A percentile compares a stretch with the other conserved stretches of the same genome.
Evolutionary conservation across 2,888 invertebrate genomes (phyloP).

Genomic region (Cinara cedri): DNA sequence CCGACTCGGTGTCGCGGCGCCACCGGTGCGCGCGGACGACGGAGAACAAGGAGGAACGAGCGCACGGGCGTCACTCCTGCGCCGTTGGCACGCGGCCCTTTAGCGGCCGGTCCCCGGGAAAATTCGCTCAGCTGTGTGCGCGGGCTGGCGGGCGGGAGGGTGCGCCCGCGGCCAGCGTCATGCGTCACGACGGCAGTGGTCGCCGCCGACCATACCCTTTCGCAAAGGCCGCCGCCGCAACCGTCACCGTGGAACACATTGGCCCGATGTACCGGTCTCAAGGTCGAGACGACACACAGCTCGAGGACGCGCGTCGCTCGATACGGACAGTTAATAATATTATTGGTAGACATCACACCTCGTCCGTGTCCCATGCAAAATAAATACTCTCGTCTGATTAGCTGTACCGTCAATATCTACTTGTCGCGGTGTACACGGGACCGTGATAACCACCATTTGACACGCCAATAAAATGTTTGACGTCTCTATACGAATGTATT

Average conservation of each 20-base stretch:
- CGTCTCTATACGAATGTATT: no score
- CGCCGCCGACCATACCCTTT: conserved; percentile 37
- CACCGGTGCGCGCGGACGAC: not conserved
- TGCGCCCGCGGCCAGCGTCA: not conserved
- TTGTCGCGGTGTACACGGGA: no score
- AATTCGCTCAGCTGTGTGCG: conserved; percentile 23
- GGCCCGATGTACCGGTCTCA: not conserved
- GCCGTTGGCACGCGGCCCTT: conserved; percentile 43
- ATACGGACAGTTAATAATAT: not conserved
- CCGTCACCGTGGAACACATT: not conserved
- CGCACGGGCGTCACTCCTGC: conserved; percentile 22
- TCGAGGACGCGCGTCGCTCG: not conserved
- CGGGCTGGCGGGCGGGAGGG: not conserved
- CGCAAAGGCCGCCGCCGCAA: conserved; percentile 17
- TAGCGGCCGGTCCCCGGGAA: conserved; percentile 41
- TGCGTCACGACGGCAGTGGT: not conserved
- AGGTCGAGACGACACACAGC: not conserved
- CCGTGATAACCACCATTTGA: no score
- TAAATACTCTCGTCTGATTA: no score
- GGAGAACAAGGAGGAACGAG: not conserved
- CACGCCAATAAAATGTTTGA: no score
- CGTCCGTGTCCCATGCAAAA: no score
- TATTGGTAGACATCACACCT: no score
- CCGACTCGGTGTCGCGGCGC: not conserved
- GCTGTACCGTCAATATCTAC: no score